These are phyloP conservation scores for Cephalopachus bancanus DNA, from an alignment of 2,797 vertebrate species.

Conservation along the genomic window DNA sequence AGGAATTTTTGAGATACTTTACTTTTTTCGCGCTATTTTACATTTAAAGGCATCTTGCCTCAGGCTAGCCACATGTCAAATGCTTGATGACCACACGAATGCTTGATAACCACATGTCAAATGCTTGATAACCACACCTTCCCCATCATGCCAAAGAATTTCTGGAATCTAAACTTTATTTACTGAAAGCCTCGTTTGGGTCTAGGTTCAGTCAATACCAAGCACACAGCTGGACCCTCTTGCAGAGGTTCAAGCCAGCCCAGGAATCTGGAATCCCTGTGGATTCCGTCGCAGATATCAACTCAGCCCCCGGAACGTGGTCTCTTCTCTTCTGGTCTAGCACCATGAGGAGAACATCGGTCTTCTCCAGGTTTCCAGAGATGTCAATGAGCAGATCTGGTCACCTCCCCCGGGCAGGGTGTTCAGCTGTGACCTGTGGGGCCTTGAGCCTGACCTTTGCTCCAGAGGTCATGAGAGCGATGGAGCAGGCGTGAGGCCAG, in stretches of 20 bases:
- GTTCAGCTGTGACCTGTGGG: neutral
- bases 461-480: neutral
- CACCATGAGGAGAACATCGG: neutral
- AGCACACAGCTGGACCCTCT: conserved; percentile 23
- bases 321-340: neutral
- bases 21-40: conserved; percentile 39
- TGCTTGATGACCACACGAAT: conserved; percentile 46
- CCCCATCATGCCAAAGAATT: conserved; percentile 55
- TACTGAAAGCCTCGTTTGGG: conserved; percentile 52
- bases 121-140: neutral
- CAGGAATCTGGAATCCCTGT: conserved; percentile 47
- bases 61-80: conserved; percentile 31
- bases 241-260: conserved; percentile 40
- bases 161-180: conserved; percentile 66
- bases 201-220: conserved; percentile 57
- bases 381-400: neutral
- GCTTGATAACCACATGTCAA: conserved; percentile 32
- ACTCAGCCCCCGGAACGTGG: neutral
- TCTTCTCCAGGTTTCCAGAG: conserved; percentile 7
- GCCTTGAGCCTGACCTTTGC: neutral
- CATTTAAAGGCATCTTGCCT: conserved; percentile 48
- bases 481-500: neutral
- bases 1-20: neutral
- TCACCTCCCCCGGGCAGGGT: neutral
- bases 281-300: neutral